Evolutionary conservation across 2,797 vertebrate species (phyloP).

Genomic region (Margarornis squamiger): DNA sequence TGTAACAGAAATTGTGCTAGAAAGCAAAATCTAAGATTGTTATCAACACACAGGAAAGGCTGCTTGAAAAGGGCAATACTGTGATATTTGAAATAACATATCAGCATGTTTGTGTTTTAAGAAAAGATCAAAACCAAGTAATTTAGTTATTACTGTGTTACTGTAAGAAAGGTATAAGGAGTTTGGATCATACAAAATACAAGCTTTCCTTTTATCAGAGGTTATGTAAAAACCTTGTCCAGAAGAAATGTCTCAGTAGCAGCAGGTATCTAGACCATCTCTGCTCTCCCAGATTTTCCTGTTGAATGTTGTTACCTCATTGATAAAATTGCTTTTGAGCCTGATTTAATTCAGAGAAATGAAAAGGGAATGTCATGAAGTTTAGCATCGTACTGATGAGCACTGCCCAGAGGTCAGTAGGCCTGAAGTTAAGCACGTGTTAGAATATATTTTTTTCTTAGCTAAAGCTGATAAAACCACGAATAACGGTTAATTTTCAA

Average conservation of each 20-base stretch:
- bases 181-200: not conserved
- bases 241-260: not conserved
- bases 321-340: not conserved
- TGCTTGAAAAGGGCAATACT: not conserved
- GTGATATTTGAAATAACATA: not conserved
- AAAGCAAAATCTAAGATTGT: not conserved
- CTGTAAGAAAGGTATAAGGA: not conserved
- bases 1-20: not conserved
- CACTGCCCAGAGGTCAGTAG: not conserved
- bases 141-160: not conserved
- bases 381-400: not conserved
- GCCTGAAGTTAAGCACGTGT: not conserved
- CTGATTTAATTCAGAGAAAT: not conserved
- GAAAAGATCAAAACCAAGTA: not conserved
- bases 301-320: not conserved
- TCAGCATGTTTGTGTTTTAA: not conserved
- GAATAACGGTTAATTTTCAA: not conserved
- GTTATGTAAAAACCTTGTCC: not conserved
- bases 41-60: not conserved
- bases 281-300: not conserved
- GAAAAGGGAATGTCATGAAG: not conserved
- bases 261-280: not conserved
- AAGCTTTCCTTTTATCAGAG: not conserved
- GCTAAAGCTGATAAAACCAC: not conserved
- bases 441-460: not conserved